Evolutionary conservation across 1,140 invertebrate genomes (phyloP).

Genomic region (Bemisia tabaci): DNA sequence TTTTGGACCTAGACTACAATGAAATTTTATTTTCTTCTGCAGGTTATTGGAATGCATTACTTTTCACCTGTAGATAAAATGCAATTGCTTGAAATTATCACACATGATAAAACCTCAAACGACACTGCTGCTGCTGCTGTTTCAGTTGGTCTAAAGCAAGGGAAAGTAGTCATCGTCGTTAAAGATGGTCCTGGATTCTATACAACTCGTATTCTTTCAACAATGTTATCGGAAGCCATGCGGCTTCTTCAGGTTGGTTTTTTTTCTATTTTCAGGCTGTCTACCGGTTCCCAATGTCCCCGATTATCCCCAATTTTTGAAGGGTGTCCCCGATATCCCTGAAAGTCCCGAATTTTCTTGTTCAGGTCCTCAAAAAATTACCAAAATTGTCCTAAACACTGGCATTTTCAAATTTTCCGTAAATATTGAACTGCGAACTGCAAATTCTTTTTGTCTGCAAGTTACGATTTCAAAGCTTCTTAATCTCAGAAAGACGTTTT

Average conservation of each 20-base stretch:
- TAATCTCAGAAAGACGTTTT: too few species aligned
- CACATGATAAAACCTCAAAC: conserved; percentile 85
- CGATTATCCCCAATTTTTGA: too few species aligned
- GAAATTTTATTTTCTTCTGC: too few species aligned
- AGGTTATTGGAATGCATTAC: conserved; percentile 95
- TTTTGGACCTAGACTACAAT: too few species aligned
- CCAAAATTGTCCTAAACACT: conserved; percentile 9
- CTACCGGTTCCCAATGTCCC: too few species aligned
- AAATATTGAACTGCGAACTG: too few species aligned
- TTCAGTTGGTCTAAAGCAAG: conserved; percentile 81
- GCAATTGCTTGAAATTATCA: conserved; percentile 96
- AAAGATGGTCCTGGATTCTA: conserved; percentile 99
- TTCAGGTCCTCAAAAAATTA: too few species aligned
- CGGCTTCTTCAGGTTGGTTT: conserved; percentile 58
- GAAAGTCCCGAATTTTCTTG: too few species aligned
- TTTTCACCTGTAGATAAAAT: conserved; percentile 99
- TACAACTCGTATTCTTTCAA: conserved; percentile 85
- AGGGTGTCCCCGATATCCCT: too few species aligned
- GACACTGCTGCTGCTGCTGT: conserved; percentile 76
- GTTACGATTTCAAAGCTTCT: too few species aligned
- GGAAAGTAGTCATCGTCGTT: conserved; percentile 92
- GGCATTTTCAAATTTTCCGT: too few species aligned
- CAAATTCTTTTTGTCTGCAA: conserved; percentile 11
- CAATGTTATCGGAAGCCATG: conserved; percentile 81
- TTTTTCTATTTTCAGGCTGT: conserved; percentile 7